These are phyloP conservation scores for Hemicentrotus pulcherrimus DNA, from an alignment of 35 echinoderm and acorn worm species.

Conservation along the genomic window DNA sequence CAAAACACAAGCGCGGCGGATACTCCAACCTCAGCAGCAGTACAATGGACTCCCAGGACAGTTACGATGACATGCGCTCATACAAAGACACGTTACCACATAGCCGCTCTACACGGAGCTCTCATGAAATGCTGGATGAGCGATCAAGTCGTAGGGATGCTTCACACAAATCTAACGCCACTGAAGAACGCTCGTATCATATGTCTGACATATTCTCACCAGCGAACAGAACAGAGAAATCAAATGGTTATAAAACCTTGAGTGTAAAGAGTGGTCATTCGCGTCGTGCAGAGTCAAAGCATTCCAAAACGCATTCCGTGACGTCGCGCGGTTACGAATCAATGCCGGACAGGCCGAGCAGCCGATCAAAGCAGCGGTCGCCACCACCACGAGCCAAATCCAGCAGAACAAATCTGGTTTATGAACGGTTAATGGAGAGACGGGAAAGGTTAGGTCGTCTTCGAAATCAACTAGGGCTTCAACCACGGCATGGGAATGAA, in stretches of 20 bases:
- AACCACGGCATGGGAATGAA: constrained; percentile 40
- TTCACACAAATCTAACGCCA: neutral
- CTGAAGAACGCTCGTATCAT: constrained; percentile 88
- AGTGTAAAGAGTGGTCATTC: neutral
- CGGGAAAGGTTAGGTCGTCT: constrained; percentile 76
- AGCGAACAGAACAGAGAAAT: constrained; percentile 34
- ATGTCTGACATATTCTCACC: constrained; percentile 95
- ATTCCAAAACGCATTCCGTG: neutral
- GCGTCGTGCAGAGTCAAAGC: neutral
- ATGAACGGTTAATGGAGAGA: constrained; percentile 87
- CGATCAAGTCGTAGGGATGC: neutral
- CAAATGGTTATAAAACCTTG: constrained; percentile 27
- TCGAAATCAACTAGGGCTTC: constrained; percentile 75
- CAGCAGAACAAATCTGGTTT: constrained; percentile 64
- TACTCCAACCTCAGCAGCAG: constrained; percentile 72
- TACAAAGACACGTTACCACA: constrained; percentile 34
- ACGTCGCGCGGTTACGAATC: constrained; percentile 26
- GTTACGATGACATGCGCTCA: constrained; percentile 30
- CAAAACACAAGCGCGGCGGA: constrained; percentile 6
- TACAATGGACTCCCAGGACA: constrained; percentile 63
- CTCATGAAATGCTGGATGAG: neutral
- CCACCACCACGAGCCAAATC: neutral
- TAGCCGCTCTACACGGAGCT: constrained; percentile 28
- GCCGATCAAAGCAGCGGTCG: constrained; percentile 44
- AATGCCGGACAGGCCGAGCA: neutral